These are phyloP conservation scores for Eudyptes chrysolophus DNA, from an alignment of 2,113 vertebrate species.

Conservation along the genomic window DNA sequence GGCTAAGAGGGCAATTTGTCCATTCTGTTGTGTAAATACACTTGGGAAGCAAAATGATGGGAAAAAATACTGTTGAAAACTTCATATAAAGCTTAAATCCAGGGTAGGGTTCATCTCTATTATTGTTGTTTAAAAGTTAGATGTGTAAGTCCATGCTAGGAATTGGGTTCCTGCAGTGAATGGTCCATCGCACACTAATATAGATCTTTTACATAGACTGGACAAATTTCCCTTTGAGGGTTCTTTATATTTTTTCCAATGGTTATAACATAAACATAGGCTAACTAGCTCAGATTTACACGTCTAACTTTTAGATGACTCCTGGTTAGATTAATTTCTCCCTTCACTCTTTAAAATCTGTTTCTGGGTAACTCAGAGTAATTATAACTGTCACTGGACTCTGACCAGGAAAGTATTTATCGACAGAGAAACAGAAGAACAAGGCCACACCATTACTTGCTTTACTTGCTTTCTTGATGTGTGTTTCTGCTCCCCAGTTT, in stretches of 20 bases:
- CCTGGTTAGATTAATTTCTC: not conserved
- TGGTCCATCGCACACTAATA: not conserved
- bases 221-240: not conserved
- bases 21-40: not conserved
- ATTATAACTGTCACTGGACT: not conserved
- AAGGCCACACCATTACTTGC: accelerated
- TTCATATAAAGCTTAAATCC: not conserved
- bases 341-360: not conserved
- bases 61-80: not conserved
- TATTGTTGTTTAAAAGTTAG: not conserved
- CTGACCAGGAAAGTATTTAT: not conserved
- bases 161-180: not conserved
- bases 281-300: not conserved
- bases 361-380: not conserved
- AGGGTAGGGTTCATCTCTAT: not conserved
- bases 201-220: not conserved
- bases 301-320: not conserved
- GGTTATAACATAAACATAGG: not conserved
- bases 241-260: not conserved
- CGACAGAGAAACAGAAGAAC: not conserved
- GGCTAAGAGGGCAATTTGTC: not conserved
- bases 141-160: not conserved
- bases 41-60: not conserved
- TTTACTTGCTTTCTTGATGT: not conserved
- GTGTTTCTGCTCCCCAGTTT: not conserved